Evolutionary conservation across 2,113 vertebrate genomes (phyloP).

Genomic region (Motacilla tschutschensis): DNA sequence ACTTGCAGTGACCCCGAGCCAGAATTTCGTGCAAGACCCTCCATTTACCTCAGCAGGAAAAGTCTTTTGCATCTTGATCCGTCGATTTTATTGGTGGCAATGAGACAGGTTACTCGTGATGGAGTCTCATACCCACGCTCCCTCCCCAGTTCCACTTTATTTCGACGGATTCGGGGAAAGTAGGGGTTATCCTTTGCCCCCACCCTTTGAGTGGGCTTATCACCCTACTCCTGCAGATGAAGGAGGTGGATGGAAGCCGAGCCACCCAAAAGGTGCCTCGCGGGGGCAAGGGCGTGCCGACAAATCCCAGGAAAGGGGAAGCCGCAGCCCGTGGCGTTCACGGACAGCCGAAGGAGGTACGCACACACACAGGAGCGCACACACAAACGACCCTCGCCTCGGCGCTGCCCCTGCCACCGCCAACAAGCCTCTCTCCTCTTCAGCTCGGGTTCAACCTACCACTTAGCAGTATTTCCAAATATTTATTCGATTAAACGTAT

Average conservation of each 20-base stretch:
- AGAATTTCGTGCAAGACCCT: neutral
- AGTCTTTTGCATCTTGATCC: neutral
- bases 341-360: neutral
- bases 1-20: neutral
- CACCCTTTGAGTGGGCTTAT: neutral
- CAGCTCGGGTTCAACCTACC: neutral
- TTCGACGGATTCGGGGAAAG: neutral
- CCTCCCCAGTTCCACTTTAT: neutral
- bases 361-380: neutral
- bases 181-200: too few relatives aligned
- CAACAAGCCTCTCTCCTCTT: neutral
- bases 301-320: neutral
- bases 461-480: slow-evolving; percentile 33
- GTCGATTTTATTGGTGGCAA: neutral
- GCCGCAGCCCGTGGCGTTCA: neutral
- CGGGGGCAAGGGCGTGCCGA: neutral
- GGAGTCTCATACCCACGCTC: neutral
- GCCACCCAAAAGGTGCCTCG: neutral
- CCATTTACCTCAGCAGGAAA: neutral
- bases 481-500: slow-evolving; percentile 32
- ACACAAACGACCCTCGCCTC: neutral
- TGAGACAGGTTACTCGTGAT: neutral
- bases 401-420: neutral
- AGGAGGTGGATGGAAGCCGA: neutral
- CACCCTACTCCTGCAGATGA: neutral